These are phyloP conservation scores for Plagodis pulveraria DNA, from an alignment of 2,888 invertebrate genomes.

Conservation along the genomic window DNA sequence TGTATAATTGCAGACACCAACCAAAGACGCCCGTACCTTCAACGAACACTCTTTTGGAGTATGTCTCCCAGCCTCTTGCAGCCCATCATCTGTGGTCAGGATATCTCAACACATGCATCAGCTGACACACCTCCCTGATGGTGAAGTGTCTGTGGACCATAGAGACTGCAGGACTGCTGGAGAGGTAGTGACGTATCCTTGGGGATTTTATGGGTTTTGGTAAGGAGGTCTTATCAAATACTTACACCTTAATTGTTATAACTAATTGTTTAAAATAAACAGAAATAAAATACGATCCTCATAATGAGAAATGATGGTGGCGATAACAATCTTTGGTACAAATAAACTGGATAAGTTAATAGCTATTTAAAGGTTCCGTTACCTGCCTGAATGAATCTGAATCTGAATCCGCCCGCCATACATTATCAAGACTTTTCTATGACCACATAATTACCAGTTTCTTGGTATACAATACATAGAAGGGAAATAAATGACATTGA, in stretches of 20 bases:
- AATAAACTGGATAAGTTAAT: too few relatives aligned
- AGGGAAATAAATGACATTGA: too few relatives aligned
- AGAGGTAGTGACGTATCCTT: slow-evolving; percentile 18
- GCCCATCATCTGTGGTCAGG: slow-evolving; percentile 39
- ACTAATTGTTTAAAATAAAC: neutral
- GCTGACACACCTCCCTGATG: slow-evolving; percentile 38
- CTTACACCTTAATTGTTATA: neutral
- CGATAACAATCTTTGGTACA: too few relatives aligned
- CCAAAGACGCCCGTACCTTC: slow-evolving; percentile 34
- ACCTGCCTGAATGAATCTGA: too few relatives aligned
- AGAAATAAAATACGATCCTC: neutral
- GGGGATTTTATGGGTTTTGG: slow-evolving; percentile 40
- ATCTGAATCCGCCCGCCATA: too few relatives aligned
- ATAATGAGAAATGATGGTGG: too few relatives aligned
- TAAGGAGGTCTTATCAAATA: slow-evolving; percentile 31
- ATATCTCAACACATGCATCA: slow-evolving; percentile 41
- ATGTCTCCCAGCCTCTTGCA: slow-evolving; percentile 50
- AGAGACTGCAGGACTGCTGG: slow-evolving; percentile 38
- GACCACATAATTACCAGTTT: too few relatives aligned
- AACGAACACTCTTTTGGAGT: slow-evolving; percentile 47
- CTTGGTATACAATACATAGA: too few relatives aligned
- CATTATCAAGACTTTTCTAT: too few relatives aligned
- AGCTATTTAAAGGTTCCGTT: too few relatives aligned
- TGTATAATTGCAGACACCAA: slow-evolving; percentile 33
- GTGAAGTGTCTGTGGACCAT: slow-evolving; percentile 35